Evolutionary conservation across 2,797 vertebrate genomes (phyloP).

Genomic region (Bufotes viridis): DNA sequence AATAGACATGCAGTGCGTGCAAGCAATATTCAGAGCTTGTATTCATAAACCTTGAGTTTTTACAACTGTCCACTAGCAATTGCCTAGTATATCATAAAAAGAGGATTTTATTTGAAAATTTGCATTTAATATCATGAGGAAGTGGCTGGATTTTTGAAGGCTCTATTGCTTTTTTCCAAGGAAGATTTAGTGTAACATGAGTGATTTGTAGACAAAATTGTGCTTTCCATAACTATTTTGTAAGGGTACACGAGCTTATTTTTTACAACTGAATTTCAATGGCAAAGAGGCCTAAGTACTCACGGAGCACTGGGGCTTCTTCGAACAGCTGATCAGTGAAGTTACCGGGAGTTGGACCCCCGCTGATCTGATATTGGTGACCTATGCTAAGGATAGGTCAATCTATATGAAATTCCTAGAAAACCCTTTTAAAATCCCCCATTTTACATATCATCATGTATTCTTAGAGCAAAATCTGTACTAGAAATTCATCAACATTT

Average conservation of each 20-base stretch:
- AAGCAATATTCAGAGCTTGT: constrained; percentile 40
- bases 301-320: too few relatives aligned
- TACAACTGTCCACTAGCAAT: constrained; percentile 52
- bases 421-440: too few relatives aligned
- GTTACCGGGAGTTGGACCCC: too few relatives aligned
- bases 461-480: too few relatives aligned
- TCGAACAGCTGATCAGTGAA: too few relatives aligned
- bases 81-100: constrained; percentile 44
- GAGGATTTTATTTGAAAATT: constrained; percentile 48
- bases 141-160: constrained; percentile 33
- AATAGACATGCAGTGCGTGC: not conserved
- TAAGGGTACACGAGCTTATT: not conserved
- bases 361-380: too few relatives aligned
- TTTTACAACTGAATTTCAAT: not conserved
- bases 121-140: constrained; percentile 47
- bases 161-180: constrained; percentile 42
- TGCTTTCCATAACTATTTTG: constrained; percentile 17
- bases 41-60: constrained; percentile 42
- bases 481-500: too few relatives aligned
- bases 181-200: constrained; percentile 31
- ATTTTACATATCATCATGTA: too few relatives aligned
- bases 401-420: too few relatives aligned
- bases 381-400: too few relatives aligned
- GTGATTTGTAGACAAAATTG: constrained; percentile 44
- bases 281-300: not conserved